Base-by-base conservation (phyloP, 2,888 invertebrate species). In the Drosophila anomalipes region DNA sequence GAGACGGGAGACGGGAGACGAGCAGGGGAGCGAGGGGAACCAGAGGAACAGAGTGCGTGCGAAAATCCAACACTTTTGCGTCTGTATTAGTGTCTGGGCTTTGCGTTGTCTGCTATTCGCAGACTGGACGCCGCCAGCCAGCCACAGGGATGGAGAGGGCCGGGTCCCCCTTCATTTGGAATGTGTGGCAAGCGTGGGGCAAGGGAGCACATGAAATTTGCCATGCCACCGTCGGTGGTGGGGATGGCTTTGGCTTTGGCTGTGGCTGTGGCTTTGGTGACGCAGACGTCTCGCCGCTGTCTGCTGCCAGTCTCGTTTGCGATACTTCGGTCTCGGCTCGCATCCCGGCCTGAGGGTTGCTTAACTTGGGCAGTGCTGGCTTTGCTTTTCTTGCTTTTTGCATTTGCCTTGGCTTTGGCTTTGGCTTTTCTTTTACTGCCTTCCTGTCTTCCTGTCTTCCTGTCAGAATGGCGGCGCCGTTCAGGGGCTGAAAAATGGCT, bases 231-330 rank as follows among this genome's bases (percentile, higher is more conserved):
- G 70, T 63, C 59, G 16, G 22, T 30, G 54, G 51, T 63, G 75
- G 71, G 78, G 79, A 76, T 79, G 86, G 77, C 83, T 77, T 77
- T 81, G 88, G 78, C 67, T 53, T 53, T 64, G 76, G 74, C 82
- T 22, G 22, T 79, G 86, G 77, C 83, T 77, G 76, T 81, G 88
- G 78, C 67, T 53, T 53, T 64, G 76, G 74, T 81, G 79, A 78
- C 81, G 89, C 74, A 75, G 77, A 62, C 86, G 90, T 90, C 90
- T 91, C 90, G 90, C 81, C 90, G 81, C 75, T 82, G 84, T 90
- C 84, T 87, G 82, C 78, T 81, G 75, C 73, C 74, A 84, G 83
- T 85, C 90, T 85, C 84, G 87, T 71, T 82, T 77, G 30, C 41
- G 30, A 30, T 51, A 56, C 28, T 41, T 58, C 41, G 39, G 39